Conservation (phyloP, 64 coral and sea anemone genomes). For the Montipora sp. region DNA sequence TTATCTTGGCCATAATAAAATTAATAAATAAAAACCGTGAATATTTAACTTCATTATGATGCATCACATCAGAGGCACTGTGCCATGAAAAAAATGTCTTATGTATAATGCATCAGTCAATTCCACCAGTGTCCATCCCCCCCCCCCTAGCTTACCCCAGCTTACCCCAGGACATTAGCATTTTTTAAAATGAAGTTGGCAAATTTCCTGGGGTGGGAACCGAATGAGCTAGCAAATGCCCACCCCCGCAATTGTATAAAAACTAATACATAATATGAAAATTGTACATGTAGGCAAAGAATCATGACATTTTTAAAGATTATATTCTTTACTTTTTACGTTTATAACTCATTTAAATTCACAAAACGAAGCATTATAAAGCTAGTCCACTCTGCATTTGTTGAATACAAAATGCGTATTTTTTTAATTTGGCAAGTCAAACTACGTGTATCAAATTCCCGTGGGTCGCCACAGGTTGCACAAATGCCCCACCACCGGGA, state of each 20-base stretch:
- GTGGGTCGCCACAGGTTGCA: background rate
- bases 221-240: slow-evolving; percentile 4
- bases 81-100: too few species aligned
- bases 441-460: background rate
- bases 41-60: too few species aligned
- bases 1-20: too few species aligned
- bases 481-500: too few species aligned
- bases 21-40: too few species aligned
- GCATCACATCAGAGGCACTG: too few species aligned
- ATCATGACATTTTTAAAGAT: slow-evolving; percentile 12
- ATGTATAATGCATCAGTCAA: slow-evolving; percentile 9
- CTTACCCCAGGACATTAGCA: slow-evolving; percentile 1
- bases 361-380: background rate
- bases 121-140: slow-evolving; percentile 15
- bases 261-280: slow-evolving; percentile 17
- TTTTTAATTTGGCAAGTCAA: background rate
- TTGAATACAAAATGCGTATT: too few species aligned
- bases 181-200: slow-evolving; percentile 8
- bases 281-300: background rate
- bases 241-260: slow-evolving; percentile 8
- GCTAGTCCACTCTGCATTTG: too few species aligned
- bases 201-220: slow-evolving; percentile 18
- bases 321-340: slow-evolving; percentile 12
- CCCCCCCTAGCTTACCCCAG: background rate
- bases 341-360: slow-evolving; percentile 11